These are phyloP conservation scores for Ceratina australensis DNA, from an alignment of 1,140 invertebrate genomes.

Conservation along the genomic window DNA sequence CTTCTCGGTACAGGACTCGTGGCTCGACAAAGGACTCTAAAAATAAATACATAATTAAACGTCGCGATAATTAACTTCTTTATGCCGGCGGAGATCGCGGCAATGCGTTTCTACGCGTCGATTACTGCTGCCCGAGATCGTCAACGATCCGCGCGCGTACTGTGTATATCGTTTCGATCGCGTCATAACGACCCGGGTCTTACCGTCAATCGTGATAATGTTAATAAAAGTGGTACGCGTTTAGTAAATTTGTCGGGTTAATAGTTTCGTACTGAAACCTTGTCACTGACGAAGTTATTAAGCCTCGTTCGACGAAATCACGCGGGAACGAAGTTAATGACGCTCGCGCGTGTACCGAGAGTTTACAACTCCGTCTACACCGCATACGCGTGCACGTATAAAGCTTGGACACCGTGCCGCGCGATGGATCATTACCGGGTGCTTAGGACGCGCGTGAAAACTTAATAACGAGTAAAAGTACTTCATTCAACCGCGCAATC, in stretches of 20 bases:
- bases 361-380: background rate
- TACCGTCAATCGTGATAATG: background rate
- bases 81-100: conserved; percentile 56
- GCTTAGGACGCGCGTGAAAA: conserved; percentile 13
- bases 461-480: background rate
- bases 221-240: background rate
- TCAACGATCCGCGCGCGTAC: background rate
- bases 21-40: conserved; percentile 73
- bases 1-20: conserved; percentile 68
- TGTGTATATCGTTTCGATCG: background rate
- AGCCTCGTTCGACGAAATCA: conserved; percentile 2
- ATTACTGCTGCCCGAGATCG: background rate
- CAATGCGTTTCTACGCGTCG: conserved; percentile 14
- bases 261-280: background rate
- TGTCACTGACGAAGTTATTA: background rate
- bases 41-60: conserved; percentile 79
- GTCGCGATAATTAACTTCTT: conserved; percentile 75
- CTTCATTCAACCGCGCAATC: background rate
- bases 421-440: conserved; percentile 15
- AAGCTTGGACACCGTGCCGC: too few species aligned
- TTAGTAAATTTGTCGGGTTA: background rate
- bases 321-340: conserved; percentile 25
- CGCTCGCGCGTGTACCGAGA: background rate
- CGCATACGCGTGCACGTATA: background rate
- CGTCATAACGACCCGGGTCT: background rate